Conservation (phyloP, 1,140 invertebrate genomes). For the Luehdorfia chinensis region DNA sequence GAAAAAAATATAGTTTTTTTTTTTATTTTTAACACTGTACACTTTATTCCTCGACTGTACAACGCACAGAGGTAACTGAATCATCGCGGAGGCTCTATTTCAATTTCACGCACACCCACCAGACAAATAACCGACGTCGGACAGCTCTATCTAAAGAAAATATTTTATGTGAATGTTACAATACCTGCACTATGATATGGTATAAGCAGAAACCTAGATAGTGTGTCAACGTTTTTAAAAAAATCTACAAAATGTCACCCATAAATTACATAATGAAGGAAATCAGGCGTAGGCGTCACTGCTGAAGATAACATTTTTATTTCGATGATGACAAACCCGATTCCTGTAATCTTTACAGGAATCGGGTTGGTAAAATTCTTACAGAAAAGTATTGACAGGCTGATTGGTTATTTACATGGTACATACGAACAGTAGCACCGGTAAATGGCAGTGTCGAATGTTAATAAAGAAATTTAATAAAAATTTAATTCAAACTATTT, state of each 20-base stretch:
- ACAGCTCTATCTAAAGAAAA: not conserved
- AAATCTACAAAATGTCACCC: not conserved
- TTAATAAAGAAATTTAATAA: not conserved
- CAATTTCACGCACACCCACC: conserved; percentile 33
- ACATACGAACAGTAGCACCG: too few species aligned
- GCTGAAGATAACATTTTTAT: too few species aligned
- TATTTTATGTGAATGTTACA: not conserved
- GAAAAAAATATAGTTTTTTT: too few species aligned
- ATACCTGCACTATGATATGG: conserved; percentile 4
- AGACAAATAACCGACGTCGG: conserved; percentile 5
- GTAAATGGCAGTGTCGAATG: not conserved
- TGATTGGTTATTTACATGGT: too few species aligned
- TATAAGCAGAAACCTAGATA: not conserved
- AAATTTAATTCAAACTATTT: not conserved
- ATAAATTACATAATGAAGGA: too few species aligned
- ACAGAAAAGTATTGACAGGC: too few species aligned
- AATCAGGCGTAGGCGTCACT: too few species aligned
- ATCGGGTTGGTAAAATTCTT: too few species aligned
- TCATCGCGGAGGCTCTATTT: conserved; percentile 30
- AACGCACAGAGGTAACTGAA: conserved; percentile 23
- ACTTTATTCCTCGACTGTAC: conserved; percentile 15
- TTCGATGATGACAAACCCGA: too few species aligned
- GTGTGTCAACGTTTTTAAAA: too few species aligned
- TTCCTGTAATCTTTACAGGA: too few species aligned
- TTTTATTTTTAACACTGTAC: too few species aligned